Conservation (phyloP, 23 tunicate species). For the Trididemnum miniatum region DNA sequence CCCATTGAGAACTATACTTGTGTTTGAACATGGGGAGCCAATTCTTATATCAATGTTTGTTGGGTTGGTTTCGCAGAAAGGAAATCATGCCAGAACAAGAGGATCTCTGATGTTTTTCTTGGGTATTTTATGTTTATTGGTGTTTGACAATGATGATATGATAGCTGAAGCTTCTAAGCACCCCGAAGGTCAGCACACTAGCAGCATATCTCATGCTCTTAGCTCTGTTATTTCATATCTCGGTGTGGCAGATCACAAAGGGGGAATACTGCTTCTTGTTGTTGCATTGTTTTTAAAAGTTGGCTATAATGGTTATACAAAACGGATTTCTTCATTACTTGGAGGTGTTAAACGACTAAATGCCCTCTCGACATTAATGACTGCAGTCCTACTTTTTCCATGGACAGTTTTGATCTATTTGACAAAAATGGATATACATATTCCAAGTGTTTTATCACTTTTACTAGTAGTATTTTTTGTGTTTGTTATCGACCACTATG, state of each 20-base stretch:
- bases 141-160: slow-evolving; percentile 83
- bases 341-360: slow-evolving; percentile 76
- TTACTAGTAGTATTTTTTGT: slow-evolving; percentile 52
- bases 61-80: slow-evolving; percentile 69
- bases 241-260: slow-evolving; percentile 90
- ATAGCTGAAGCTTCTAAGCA: slow-evolving; percentile 31
- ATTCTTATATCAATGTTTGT: slow-evolving; percentile 74
- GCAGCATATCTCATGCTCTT: slow-evolving; percentile 56
- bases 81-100: slow-evolving; percentile 70
- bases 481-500: slow-evolving; percentile 74
- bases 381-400: slow-evolving; percentile 61
- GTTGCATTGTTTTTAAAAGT: slow-evolving; percentile 65
- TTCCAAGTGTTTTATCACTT: slow-evolving; percentile 36
- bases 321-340: slow-evolving; percentile 44
- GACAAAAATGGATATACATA: slow-evolving; percentile 37
- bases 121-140: slow-evolving; percentile 57
- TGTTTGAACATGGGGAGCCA: slow-evolving; percentile 81
- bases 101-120: slow-evolving; percentile 77
- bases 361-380: slow-evolving; percentile 66
- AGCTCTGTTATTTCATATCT: slow-evolving; percentile 56
- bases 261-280: slow-evolving; percentile 68
- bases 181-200: slow-evolving; percentile 71
- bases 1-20: slow-evolving; percentile 79
- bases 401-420: slow-evolving; percentile 55
- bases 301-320: slow-evolving; percentile 63